Conservation (phyloP, 2,888 invertebrate genomes). For the Penaeus monodon region DNA sequence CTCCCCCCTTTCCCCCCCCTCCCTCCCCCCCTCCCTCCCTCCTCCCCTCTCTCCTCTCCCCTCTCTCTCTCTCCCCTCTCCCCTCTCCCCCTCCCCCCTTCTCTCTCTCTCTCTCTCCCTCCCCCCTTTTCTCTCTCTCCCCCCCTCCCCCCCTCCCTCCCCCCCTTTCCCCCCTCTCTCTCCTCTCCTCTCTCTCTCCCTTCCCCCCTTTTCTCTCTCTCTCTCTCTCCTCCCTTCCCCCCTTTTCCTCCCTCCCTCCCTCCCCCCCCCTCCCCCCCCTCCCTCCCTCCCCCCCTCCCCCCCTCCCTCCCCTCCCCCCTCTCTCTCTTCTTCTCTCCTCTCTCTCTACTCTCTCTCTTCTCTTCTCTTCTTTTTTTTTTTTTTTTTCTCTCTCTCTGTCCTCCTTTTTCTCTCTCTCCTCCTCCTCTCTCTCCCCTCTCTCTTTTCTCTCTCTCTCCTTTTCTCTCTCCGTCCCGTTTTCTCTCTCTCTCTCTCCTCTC, state of each 20-base stretch:
- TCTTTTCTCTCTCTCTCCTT: no score
- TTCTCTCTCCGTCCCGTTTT: no score
- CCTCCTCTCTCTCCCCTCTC: no score
- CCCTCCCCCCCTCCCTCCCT: not conserved
- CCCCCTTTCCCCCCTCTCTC: not conserved
- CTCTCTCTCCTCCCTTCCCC: constrained; percentile 1
- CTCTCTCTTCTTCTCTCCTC: no score
- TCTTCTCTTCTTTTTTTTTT: no score
- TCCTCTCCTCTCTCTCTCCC: not conserved
- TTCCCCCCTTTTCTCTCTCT: not conserved
- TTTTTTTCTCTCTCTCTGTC: not conserved
- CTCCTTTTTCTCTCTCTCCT: no score
- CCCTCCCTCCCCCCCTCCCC: not conserved
- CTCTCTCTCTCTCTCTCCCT: not conserved
- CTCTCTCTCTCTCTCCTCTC: no score
- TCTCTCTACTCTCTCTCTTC: no score
- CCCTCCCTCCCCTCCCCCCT: no score
- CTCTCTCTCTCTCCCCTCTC: no score
- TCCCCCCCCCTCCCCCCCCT: not conserved
- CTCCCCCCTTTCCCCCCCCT: not conserved
- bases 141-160: no score
- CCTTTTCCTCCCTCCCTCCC: not conserved
- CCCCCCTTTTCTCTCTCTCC: not conserved
- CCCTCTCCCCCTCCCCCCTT: not conserved
- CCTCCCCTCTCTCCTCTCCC: not conserved